phyloP scores from a whole-genome alignment of 2,888 invertebrate genomes.

The Drosophila eohydei region DNA sequence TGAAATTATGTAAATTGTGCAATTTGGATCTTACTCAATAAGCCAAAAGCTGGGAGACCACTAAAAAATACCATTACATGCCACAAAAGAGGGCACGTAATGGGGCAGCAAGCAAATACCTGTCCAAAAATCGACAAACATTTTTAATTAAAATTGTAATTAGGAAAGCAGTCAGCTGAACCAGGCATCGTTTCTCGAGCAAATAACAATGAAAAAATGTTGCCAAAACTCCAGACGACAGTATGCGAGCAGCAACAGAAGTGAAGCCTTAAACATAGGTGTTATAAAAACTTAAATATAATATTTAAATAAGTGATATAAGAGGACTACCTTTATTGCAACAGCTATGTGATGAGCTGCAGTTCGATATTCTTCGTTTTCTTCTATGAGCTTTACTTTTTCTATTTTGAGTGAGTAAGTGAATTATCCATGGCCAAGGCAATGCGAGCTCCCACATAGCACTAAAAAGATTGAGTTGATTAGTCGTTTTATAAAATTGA shows the following conservation, averaged over 20 bases:
- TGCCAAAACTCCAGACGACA: neutral
- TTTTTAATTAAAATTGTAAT: conserved; percentile 64
- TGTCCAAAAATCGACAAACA: conserved; percentile 34
- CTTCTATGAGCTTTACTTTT: too few species aligned
- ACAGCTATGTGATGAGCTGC: too few species aligned
- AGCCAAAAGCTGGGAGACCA: conserved; percentile 2
- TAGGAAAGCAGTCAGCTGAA: conserved; percentile 25
- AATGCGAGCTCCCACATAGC: too few species aligned
- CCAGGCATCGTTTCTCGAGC: neutral
- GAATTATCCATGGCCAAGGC: too few species aligned
- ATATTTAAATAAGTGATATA: too few species aligned
- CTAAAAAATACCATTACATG: conserved; percentile 18
- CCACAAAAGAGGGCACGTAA: conserved; percentile 22
- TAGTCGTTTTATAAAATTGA: too few species aligned
- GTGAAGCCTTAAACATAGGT: neutral
- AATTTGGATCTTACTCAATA: conserved; percentile 38
- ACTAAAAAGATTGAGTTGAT: too few species aligned
- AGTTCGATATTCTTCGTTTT: too few species aligned
- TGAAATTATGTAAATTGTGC: conserved; percentile 41
- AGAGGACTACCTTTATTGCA: too few species aligned
- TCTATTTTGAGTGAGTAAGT: too few species aligned
- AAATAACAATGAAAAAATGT: neutral
- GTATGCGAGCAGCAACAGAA: too few species aligned
- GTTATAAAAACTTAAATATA: neutral
- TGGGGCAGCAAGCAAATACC: conserved; percentile 16